phyloP scores from a whole-genome alignment of 2,797 vertebrate genomes.

The Esox masquinongy region DNA sequence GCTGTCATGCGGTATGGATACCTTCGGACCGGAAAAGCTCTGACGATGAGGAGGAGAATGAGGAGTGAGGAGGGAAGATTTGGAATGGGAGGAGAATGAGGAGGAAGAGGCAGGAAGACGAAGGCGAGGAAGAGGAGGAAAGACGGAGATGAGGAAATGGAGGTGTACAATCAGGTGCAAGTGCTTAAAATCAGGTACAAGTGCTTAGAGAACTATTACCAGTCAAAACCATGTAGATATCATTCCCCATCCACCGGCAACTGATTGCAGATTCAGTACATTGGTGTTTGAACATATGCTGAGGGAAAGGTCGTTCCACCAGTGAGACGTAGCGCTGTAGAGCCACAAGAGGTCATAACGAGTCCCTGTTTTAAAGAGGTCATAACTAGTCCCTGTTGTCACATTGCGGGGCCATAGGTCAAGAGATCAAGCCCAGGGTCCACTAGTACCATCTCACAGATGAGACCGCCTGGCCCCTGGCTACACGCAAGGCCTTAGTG shows the following conservation, averaged over 20 bases:
- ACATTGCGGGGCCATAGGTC: no score
- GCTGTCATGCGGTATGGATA: neutral
- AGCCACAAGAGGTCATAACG: no score
- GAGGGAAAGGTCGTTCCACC: neutral
- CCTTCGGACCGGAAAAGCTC: neutral
- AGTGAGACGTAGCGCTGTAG: no score
- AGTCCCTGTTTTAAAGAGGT: no score
- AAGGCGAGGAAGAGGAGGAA: neutral
- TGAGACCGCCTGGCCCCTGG: no score
- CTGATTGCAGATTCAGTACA: slow-evolving; percentile 43
- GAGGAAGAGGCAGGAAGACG: neutral
- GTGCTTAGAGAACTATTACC: slow-evolving; percentile 49
- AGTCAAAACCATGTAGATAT: slow-evolving; percentile 55
- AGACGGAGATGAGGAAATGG: neutral
- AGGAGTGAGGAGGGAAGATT: no score
- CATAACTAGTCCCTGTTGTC: no score
- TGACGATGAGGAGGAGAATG: neutral
- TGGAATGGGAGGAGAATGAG: neutral
- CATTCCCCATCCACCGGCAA: slow-evolving; percentile 47
- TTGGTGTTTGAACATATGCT: neutral
- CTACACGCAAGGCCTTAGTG: no score
- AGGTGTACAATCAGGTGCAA: no score
- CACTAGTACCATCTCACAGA: no score
- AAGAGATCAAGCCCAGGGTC: no score
- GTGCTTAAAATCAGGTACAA: neutral